Evolutionary conservation across 2,888 invertebrate species (phyloP).

Genomic region (Microctonus aethiopoides): DNA sequence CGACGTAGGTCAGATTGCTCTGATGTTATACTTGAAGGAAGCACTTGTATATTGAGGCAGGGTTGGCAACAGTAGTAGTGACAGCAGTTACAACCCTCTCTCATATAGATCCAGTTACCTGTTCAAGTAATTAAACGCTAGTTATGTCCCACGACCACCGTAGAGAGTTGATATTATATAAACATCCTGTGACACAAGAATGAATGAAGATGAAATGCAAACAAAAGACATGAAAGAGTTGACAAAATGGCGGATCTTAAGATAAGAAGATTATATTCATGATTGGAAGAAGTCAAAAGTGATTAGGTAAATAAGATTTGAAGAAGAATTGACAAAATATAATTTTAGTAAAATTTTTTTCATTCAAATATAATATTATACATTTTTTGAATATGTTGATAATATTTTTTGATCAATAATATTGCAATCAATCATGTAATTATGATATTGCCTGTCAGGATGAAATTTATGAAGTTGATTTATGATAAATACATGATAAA

Average conservation of each 20-base stretch:
- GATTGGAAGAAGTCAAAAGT: background rate
- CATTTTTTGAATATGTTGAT: no score
- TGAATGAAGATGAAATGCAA: slow-evolving; percentile 1
- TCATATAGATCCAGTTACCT: slow-evolving; percentile 47
- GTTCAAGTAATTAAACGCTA: slow-evolving; percentile 53
- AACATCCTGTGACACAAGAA: slow-evolving; percentile 40
- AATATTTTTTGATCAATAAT: no score
- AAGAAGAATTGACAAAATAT: no score
- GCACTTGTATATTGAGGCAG: slow-evolving; percentile 43
- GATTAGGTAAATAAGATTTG: background rate
- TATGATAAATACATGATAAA: no score
- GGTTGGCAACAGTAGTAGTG: no score
- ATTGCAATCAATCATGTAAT: no score
- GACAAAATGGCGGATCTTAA: background rate
- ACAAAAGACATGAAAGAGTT: background rate
- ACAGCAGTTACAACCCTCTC: background rate
- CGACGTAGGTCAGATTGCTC: slow-evolving; percentile 51
- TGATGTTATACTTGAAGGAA: slow-evolving; percentile 42
- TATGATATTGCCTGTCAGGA: no score
- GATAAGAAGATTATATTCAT: background rate
- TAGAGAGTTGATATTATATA: background rate
- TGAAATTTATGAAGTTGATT: no score
- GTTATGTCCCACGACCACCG: background rate
- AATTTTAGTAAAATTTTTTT: no score
- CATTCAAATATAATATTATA: no score